Evolutionary conservation across 2,113 vertebrate genomes (phyloP).

Genomic region (Dasypus novemcinctus): DNA sequence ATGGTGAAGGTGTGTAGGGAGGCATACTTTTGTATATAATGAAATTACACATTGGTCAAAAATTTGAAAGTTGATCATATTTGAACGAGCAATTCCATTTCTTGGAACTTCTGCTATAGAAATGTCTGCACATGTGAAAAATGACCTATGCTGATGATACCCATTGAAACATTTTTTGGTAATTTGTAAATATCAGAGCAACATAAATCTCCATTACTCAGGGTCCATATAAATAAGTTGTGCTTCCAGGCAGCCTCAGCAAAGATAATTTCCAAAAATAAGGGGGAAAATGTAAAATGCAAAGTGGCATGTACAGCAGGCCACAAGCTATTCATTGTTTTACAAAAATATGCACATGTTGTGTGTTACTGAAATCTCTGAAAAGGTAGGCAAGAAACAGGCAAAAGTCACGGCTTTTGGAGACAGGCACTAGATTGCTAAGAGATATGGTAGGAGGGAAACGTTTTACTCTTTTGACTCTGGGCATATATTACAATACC

Average conservation of each 20-base stretch:
- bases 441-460: neutral
- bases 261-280: neutral
- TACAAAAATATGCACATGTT: neutral
- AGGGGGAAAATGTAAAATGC: neutral
- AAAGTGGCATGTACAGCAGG: fast-evolving
- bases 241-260: neutral
- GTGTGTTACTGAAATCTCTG: neutral
- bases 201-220: neutral
- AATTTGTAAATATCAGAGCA: neutral
- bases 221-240: neutral
- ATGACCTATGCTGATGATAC: neutral
- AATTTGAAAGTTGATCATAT: neutral
- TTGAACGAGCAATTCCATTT: neutral
- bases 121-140: neutral
- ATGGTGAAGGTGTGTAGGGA: fast-evolving
- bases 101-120: neutral
- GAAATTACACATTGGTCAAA: neutral
- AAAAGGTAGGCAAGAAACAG: neutral
- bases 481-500: neutral
- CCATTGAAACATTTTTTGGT: neutral
- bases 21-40: neutral
- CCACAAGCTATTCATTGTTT: neutral
- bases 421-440: neutral
- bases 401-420: neutral
- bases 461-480: neutral